A percentile compares a stretch with the other conserved stretches of the same genome.
These are phyloP conservation scores for Misgurnus mizolepis DNA, from an alignment of 2,113 vertebrate genomes.

Conservation along the genomic window DNA sequence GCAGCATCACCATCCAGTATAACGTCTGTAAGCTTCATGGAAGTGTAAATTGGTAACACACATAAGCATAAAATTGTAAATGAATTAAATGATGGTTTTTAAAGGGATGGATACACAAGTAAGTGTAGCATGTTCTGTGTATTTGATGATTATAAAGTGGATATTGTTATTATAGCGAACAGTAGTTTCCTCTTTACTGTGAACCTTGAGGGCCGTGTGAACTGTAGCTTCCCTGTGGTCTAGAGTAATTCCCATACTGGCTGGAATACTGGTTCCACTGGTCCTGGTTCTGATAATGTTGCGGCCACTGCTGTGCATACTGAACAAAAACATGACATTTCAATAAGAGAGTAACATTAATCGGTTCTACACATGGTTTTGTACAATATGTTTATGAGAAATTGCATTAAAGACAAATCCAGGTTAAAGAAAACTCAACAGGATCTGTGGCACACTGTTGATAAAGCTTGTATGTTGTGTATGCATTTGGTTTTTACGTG, in stretches of 20 bases:
- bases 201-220: slow-evolving; percentile 64
- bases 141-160: not conserved
- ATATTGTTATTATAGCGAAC: no score
- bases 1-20: not conserved
- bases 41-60: no score
- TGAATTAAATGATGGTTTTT: not conserved
- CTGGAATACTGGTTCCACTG: slow-evolving; percentile 40
- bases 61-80: not conserved
- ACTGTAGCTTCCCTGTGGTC: slow-evolving; percentile 69
- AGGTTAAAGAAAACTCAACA: no score
- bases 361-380: no score
- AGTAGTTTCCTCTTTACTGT: slow-evolving; percentile 23
- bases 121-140: not conserved
- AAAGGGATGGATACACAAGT: not conserved
- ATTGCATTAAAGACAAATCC: no score
- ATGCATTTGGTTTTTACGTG: no score
- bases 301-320: slow-evolving; percentile 90
- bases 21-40: no score
- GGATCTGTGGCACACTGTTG: no score
- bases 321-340: slow-evolving; percentile 50
- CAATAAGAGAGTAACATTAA: not conserved
- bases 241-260: slow-evolving; percentile 79
- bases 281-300: slow-evolving; percentile 88
- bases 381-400: no score
- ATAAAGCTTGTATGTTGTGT: no score